These are phyloP conservation scores for Anguilla japonica DNA, from an alignment of 2,113 vertebrate genomes.

Conservation along the genomic window DNA sequence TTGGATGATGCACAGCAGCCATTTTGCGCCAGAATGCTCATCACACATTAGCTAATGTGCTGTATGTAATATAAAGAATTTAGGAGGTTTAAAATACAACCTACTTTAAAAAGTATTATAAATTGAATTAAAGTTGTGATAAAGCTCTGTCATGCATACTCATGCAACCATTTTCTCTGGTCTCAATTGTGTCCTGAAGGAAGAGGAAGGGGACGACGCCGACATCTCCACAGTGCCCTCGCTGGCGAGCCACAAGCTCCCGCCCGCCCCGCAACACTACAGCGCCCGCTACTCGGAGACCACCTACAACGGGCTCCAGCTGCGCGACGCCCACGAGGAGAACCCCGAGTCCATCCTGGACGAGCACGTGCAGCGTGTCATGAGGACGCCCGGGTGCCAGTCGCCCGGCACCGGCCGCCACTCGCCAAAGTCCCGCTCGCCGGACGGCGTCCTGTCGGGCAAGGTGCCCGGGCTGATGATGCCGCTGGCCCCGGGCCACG, in stretches of 20 bases:
- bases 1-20: too few species aligned
- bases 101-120: too few species aligned
- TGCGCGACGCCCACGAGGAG: slow-evolving; percentile 83
- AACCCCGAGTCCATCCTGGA: slow-evolving; percentile 91
- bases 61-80: too few species aligned
- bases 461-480: slow-evolving; percentile 68
- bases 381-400: slow-evolving; percentile 90
- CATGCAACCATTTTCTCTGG: background rate
- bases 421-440: slow-evolving; percentile 83
- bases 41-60: too few species aligned
- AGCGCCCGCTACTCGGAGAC: slow-evolving; percentile 81
- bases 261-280: slow-evolving; percentile 74
- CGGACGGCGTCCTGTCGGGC: slow-evolving; percentile 68
- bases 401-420: slow-evolving; percentile 86
- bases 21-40: too few species aligned
- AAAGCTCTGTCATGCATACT: too few species aligned
- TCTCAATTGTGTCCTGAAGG: slow-evolving; percentile 61
- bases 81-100: too few species aligned
- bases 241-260: slow-evolving; percentile 76
- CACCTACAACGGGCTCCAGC: slow-evolving; percentile 74
- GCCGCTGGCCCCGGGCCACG: slow-evolving; percentile 58
- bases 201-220: slow-evolving; percentile 90
- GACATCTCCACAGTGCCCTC: slow-evolving; percentile 76
- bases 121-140: too few species aligned
- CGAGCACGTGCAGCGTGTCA: slow-evolving; percentile 88